Percentiles rank a stretch among this genome's conserved stretches.
Evolutionary conservation across 2,797 vertebrate species (phyloP).

Genomic region (Chaetodon trifasciatus): DNA sequence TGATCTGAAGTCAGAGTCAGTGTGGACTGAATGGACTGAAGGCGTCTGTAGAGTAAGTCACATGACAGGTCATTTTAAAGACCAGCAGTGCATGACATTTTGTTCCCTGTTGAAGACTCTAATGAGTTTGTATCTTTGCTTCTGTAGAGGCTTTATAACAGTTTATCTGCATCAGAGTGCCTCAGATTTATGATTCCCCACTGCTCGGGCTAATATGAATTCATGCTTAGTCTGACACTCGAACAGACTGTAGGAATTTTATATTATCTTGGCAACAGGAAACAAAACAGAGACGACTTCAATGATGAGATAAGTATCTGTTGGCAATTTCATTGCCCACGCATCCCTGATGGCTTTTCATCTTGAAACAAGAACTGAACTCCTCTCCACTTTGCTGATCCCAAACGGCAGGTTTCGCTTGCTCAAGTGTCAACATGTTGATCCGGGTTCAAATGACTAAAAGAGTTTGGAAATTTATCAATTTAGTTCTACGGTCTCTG

Average conservation of each 20-base stretch:
- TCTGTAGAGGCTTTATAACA: conserved; percentile 9
- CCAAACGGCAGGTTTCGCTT: conserved; percentile 8
- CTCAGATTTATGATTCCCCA: conserved; percentile 63
- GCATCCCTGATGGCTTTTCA: conserved; percentile 34
- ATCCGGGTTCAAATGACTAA: conserved; percentile 7
- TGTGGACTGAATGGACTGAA: background rate
- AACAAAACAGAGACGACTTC: conserved; percentile 33
- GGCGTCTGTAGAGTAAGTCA: background rate
- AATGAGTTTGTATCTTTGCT: background rate
- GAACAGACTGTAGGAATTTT: background rate
- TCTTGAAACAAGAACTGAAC: conserved; percentile 31
- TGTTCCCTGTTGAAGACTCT: conserved; percentile 13
- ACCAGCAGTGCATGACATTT: conserved; percentile 31
- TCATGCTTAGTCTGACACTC: conserved; percentile 13
- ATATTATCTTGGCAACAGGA: conserved; percentile 20
- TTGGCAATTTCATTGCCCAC: background rate
- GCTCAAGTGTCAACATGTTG: background rate
- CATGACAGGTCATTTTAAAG: background rate
- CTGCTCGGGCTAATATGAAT: background rate
- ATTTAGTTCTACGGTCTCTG: conserved; percentile 7
- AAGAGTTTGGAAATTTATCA: background rate
- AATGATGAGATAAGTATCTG: background rate
- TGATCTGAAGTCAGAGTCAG: background rate
- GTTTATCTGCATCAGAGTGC: conserved; percentile 39
- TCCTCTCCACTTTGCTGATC: background rate